Percentiles rank a stretch among this genome's conserved stretches.
phyloP scores from a whole-genome alignment of 1,140 invertebrate species.

The Micrasema longulum region DNA sequence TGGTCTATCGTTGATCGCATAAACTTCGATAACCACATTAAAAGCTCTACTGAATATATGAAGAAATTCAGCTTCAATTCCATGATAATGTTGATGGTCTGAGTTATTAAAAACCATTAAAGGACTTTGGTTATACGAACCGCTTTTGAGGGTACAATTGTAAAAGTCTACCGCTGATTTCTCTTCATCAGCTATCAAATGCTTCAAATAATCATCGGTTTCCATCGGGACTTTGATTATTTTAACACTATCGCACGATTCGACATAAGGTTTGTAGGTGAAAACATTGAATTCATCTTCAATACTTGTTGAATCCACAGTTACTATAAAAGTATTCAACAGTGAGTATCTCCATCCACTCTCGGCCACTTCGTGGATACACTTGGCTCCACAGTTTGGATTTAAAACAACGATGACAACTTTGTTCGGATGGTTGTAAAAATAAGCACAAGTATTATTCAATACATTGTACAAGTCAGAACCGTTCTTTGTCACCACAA shows the following conservation, averaged over 20 bases:
- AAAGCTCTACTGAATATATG: background rate
- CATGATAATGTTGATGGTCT: background rate
- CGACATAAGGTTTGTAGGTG: slow-evolving; percentile 12
- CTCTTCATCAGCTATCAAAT: background rate
- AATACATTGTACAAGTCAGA: slow-evolving; percentile 1
- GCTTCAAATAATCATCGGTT: background rate
- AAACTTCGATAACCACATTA: background rate
- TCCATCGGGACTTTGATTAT: background rate
- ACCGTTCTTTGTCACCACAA: background rate
- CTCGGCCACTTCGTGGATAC: slow-evolving; percentile 8
- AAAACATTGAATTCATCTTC: slow-evolving; percentile 1
- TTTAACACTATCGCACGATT: slow-evolving; percentile 1
- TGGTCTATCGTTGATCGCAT: background rate
- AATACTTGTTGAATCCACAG: background rate
- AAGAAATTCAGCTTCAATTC: slow-evolving; percentile 6
- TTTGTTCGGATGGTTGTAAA: slow-evolving; percentile 6
- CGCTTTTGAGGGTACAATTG: slow-evolving; percentile 23
- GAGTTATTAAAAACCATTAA: background rate
- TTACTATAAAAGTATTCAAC: slow-evolving; percentile 25
- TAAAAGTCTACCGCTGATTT: background rate
- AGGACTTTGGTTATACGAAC: background rate
- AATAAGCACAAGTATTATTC: slow-evolving; percentile 5
- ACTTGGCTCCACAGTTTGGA: background rate
- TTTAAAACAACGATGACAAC: slow-evolving; percentile 8
- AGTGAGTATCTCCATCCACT: slow-evolving; percentile 4